Base-by-base conservation (phyloP, 2,113 vertebrate species). In the Poeciliopsis occidentalis region DNA sequence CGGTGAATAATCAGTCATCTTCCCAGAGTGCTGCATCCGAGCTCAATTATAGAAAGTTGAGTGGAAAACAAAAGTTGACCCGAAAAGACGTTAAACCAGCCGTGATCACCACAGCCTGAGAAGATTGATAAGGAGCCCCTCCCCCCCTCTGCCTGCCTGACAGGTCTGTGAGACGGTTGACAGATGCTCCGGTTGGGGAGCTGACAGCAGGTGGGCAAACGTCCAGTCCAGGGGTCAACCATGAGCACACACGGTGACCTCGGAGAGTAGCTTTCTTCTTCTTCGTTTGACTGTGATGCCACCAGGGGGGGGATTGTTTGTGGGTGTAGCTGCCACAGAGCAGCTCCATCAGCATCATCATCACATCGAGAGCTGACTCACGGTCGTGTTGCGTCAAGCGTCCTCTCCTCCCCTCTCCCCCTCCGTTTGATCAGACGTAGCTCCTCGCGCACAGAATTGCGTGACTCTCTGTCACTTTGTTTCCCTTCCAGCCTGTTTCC, bases 341-440 rank as follows among this genome's bases (percentile, higher is more conserved):
- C 81, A 17, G 70, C 71, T 85, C 71, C 6, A 47, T 12, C 31
- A 7, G 29, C 54, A 3, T 85, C 75, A 54, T 71, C 60, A 1
- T n/a, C 44, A 11, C 27, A n/a, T 13, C 41, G 26, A 10, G 77
- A n/a, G 71, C 51, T 88, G 78, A 88, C 69, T 85, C 85, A 88
- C 54, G 3, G 41, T 63, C 63, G 15, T 2, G 5, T 17, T 4
- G 61, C 37, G 39, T 81, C 84, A 81, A 82, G 80, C 0, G 26
- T 81, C 81, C 84, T 64, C 71, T 34, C 8, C 8, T 0, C 34
- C 34, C 34, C 6, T 1, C 5, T 2, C 34, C 10, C 34, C 8
- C 34, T 15, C 57, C 71, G 22, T 84, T 78, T 73, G 79, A 81
- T 73, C 71, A 67, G 26, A 31, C 47, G 4, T 30, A 80, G 66